Evolutionary conservation across 1,140 invertebrate genomes (phyloP).

Genomic region (Armadillidium nasatum): DNA sequence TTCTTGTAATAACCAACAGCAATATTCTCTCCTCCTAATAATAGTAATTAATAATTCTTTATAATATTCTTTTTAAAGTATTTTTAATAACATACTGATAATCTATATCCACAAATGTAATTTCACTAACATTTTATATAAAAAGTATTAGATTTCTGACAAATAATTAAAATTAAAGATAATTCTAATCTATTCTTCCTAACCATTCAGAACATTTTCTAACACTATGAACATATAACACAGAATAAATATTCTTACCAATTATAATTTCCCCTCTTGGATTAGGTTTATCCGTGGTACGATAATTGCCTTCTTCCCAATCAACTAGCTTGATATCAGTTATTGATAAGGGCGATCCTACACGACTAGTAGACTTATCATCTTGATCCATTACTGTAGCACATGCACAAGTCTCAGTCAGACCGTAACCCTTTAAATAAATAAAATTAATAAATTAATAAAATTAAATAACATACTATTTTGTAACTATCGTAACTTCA

Average conservation of each 20-base stretch:
- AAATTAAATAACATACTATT: neutral
- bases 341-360: slow-evolving; percentile 46
- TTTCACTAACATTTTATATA: too few relatives aligned
- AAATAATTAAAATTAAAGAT: too few relatives aligned
- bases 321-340: slow-evolving; percentile 48
- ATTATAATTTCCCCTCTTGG: slow-evolving; percentile 46
- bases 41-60: neutral
- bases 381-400: slow-evolving; percentile 75
- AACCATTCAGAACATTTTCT: too few relatives aligned
- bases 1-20: slow-evolving; percentile 92
- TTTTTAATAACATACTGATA: too few relatives aligned
- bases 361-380: slow-evolving; percentile 46
- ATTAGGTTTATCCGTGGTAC: slow-evolving; percentile 45
- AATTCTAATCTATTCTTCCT: too few relatives aligned
- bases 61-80: neutral
- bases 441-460: neutral
- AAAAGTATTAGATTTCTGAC: too few relatives aligned
- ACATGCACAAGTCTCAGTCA: slow-evolving; percentile 93
- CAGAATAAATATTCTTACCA: slow-evolving; percentile 32
- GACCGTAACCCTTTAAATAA: slow-evolving; percentile 74
- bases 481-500: too few relatives aligned
- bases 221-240: too few relatives aligned
- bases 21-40: slow-evolving; percentile 71
- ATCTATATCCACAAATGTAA: too few relatives aligned
- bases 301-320: slow-evolving; percentile 49